A percentile compares a stretch with the other conserved stretches of the same genome.
phyloP scores from a whole-genome alignment of 2,797 vertebrate species.

The Scyliorhinus canicula region DNA sequence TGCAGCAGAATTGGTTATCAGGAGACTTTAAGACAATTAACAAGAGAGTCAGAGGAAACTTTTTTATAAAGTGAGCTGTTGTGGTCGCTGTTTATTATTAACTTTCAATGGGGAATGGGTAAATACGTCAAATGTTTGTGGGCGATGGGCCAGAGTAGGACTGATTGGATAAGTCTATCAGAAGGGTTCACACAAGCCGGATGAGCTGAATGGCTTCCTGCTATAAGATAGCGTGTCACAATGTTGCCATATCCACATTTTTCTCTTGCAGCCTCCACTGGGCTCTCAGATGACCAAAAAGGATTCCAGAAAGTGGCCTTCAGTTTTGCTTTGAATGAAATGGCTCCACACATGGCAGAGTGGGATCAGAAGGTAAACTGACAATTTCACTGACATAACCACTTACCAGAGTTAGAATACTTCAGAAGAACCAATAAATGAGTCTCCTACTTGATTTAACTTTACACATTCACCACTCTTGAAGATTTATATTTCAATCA shows the following conservation, averaged over 20 bases:
- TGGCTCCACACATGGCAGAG: slow-evolving; percentile 88
- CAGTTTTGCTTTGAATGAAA: slow-evolving; percentile 87
- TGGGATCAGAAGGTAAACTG: slow-evolving; percentile 85
- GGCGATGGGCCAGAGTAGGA: too few relatives aligned
- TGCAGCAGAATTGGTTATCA: not conserved
- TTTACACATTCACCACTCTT: too few relatives aligned
- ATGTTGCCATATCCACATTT: slow-evolving; percentile 26
- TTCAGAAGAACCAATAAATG: not conserved
- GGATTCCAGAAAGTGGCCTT: slow-evolving; percentile 94
- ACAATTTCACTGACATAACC: not conserved
- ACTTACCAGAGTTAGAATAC: not conserved
- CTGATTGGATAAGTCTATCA: not conserved
- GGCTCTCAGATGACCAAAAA: slow-evolving; percentile 86
- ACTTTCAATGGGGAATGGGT: not conserved
- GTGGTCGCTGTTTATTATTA: not conserved
- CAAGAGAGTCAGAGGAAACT: not conserved
- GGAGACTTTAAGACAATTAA: not conserved
- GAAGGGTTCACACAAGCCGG: not conserved
- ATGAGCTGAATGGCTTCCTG: not conserved
- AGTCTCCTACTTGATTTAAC: too few relatives aligned
- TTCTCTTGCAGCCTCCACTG: slow-evolving; percentile 64
- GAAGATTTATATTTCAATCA: too few relatives aligned
- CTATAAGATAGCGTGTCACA: not conserved
- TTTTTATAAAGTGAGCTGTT: not conserved
- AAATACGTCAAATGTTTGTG: too few relatives aligned